Evolutionary conservation across 2,113 vertebrate genomes (phyloP).

Genomic region (Pollachius pollachius): DNA sequence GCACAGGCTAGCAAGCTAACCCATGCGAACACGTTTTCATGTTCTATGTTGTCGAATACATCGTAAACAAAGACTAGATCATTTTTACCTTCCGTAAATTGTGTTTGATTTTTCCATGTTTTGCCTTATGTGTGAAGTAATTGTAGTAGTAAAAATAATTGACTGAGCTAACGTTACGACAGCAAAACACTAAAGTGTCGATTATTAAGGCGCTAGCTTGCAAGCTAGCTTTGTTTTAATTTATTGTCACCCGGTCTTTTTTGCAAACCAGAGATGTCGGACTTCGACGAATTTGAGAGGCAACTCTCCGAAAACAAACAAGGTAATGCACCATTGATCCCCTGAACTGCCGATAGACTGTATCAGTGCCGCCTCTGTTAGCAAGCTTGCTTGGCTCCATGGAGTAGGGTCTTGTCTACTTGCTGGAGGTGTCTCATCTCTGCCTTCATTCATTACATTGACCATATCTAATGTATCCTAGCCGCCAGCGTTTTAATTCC

Average conservation of each 20-base stretch:
- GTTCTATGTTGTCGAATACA: slow-evolving; percentile 28
- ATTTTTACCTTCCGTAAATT: not conserved
- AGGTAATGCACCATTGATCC: slow-evolving; percentile 53
- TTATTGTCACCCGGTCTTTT: slow-evolving; percentile 51
- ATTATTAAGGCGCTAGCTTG: slow-evolving; percentile 61
- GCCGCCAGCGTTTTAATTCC: too few relatives aligned
- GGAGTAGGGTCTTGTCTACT: not conserved
- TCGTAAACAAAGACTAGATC: slow-evolving; percentile 19
- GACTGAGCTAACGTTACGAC: not conserved
- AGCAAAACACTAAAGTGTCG: slow-evolving; percentile 30
- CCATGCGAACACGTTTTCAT: slow-evolving; percentile 58
- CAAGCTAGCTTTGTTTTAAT: slow-evolving; percentile 56
- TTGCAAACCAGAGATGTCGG: slow-evolving; percentile 75
- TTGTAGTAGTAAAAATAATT: not conserved
- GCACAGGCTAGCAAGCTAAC: slow-evolving; percentile 57
- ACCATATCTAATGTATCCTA: too few relatives aligned
- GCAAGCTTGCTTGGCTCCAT: not conserved
- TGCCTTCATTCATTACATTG: too few relatives aligned
- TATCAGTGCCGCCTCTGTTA: not conserved
- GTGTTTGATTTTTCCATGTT: not conserved
- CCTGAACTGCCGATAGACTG: not conserved
- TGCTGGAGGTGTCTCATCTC: not conserved
- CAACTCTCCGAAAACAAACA: slow-evolving; percentile 90
- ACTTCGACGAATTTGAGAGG: slow-evolving; percentile 90
- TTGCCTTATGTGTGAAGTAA: not conserved